These are phyloP conservation scores for Hypanus sabinus DNA, from an alignment of 2,113 vertebrate genomes.

Conservation along the genomic window DNA sequence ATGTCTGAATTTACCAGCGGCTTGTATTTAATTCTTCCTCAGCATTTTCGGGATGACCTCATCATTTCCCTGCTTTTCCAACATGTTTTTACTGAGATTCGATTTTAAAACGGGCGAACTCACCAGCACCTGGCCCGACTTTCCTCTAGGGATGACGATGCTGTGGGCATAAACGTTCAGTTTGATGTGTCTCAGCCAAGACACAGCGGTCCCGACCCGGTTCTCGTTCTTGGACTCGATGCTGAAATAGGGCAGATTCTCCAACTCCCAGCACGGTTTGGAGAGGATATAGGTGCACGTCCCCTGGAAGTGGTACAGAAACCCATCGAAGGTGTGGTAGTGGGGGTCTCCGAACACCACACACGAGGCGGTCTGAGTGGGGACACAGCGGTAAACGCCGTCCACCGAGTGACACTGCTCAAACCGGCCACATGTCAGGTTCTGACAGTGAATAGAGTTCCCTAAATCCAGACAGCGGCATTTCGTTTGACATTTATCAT, in stretches of 20 bases:
- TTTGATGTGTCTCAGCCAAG: slow-evolving; percentile 86
- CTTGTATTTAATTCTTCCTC: background rate
- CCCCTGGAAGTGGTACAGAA: slow-evolving; percentile 98
- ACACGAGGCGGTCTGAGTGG: slow-evolving; percentile 85
- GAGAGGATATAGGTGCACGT: slow-evolving; percentile 92
- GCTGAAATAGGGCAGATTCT: slow-evolving; percentile 83
- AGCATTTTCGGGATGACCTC: background rate
- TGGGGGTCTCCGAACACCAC: slow-evolving; percentile 96
- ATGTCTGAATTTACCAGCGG: background rate
- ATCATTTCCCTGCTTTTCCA: background rate
- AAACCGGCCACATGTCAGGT: slow-evolving; percentile 73
- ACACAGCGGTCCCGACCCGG: slow-evolving; percentile 76
- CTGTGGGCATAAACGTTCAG: slow-evolving; percentile 87
- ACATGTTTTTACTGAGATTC: background rate
- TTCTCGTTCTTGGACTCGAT: slow-evolving; percentile 97
- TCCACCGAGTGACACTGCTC: slow-evolving; percentile 79
- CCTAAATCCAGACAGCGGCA: slow-evolving; percentile 88
- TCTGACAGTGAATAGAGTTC: slow-evolving; percentile 84
- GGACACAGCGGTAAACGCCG: slow-evolving; percentile 84
- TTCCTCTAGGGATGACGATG: slow-evolving; percentile 77
- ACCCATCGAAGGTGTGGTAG: slow-evolving; percentile 96
- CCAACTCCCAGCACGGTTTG: slow-evolving; percentile 79
- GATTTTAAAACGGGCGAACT: slow-evolving; percentile 42
- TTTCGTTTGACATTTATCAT: slow-evolving; percentile 78
- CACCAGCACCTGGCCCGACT: slow-evolving; percentile 82